Evolutionary conservation across 2,888 invertebrate genomes (phyloP).

Genomic region (Agrilus cyanescens): DNA sequence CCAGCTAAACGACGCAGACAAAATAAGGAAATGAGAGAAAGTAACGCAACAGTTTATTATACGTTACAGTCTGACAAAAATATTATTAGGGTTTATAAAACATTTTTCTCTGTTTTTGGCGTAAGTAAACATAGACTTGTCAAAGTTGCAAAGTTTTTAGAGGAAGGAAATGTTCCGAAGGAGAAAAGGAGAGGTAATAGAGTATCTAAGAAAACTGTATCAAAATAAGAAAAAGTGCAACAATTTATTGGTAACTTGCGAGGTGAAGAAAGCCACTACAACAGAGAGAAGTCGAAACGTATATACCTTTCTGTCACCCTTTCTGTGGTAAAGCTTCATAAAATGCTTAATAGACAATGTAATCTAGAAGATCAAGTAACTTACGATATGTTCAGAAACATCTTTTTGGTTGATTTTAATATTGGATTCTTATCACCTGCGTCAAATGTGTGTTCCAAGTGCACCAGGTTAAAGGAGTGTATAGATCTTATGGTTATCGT

Average conservation of each 20-base stretch:
- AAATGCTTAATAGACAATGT: slow-evolving; percentile 19
- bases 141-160: slow-evolving; percentile 9
- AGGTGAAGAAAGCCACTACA: slow-evolving; percentile 22
- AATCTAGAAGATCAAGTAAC: slow-evolving; percentile 14
- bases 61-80: no score
- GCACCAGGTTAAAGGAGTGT: slow-evolving; percentile 10
- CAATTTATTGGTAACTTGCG: slow-evolving; percentile 11
- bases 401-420: slow-evolving; percentile 16
- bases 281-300: slow-evolving; percentile 18
- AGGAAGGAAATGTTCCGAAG: slow-evolving; percentile 14
- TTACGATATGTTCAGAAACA: slow-evolving; percentile 13
- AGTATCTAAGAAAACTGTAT: slow-evolving; percentile 11
- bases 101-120: background rate
- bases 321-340: slow-evolving; percentile 16
- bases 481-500: no score
- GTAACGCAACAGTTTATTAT: no score
- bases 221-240: slow-evolving; percentile 18
- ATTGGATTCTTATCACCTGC: slow-evolving; percentile 21
- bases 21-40: no score
- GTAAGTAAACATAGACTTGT: slow-evolving; percentile 12
- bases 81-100: no score
- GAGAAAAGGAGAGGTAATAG: slow-evolving; percentile 15
- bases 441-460: slow-evolving; percentile 18
- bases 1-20: no score
- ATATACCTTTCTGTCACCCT: slow-evolving; percentile 18